Conservation (phyloP, 2,113 vertebrate genomes). For the Pteropus alecto region DNA sequence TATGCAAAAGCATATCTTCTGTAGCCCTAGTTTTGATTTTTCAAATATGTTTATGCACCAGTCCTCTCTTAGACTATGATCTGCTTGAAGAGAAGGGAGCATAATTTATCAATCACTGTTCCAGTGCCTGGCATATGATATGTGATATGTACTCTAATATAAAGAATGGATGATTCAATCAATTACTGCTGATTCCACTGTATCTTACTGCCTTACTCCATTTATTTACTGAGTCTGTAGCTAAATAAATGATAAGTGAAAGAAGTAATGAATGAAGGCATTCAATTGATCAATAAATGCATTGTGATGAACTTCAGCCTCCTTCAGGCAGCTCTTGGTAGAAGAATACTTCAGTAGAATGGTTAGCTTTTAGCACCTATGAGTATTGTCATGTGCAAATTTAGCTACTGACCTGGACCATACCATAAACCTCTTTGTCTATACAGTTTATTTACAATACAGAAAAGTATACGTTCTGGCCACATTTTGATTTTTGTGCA, state of each 20-base stretch:
- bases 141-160: not conserved
- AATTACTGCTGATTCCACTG: not conserved
- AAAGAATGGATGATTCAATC: not conserved
- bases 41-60: not conserved
- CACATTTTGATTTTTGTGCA: not conserved
- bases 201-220: not conserved
- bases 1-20: not conserved
- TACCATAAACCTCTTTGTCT: not conserved
- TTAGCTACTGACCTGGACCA: not conserved
- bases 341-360: not conserved
- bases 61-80: not conserved
- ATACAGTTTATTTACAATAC: not conserved
- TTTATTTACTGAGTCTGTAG: not conserved
- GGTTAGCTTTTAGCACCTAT: not conserved
- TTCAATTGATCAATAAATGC: not conserved
- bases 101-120: not conserved
- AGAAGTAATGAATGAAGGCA: not conserved
- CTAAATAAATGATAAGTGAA: conserved; percentile 25
- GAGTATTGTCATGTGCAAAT: not conserved
- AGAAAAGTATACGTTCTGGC: not conserved
- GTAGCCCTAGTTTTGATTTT: not conserved
- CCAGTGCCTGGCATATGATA: not conserved
- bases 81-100: not conserved
- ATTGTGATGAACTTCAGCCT: not conserved
- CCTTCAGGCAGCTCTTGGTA: not conserved